Base-by-base conservation (phyloP, 2,888 invertebrate genomes). In the Cylloceria caligata region DNA sequence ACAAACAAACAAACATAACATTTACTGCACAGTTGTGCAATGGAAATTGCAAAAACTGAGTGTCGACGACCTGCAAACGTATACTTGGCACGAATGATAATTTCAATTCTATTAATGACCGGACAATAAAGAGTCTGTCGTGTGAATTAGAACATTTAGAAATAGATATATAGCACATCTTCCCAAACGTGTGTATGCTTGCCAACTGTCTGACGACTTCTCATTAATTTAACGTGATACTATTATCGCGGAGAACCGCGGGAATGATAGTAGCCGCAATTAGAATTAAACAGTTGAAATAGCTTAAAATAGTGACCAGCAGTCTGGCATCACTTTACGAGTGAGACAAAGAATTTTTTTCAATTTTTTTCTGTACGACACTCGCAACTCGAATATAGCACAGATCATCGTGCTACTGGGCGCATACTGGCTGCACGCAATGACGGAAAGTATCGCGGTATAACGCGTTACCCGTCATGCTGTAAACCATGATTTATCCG, bases 401-500 rank as follows among this genome's bases (percentile, higher is more conserved):
- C 30, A 16, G 27, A 65, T 39, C 39, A 45, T 16, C 21, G 42
- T 42, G 30, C 65, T 39, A 49, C 72, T 55, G 52, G 19, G 21
- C 57, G 16, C 55, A 13, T n/a, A n/a, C 16, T n/a, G 62, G 9
- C 24, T n/a, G 6, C 34, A 11, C n/a, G 73, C 47, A 78, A 73
- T 72, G 73, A 78, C 73, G 68, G 47, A 68, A 74, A 81, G 68
- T 78, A 68, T 47, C 45, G 67, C 52, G 39, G 62, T 67, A 68
- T 60, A 55, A 67, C 77, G 76, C 65, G 62, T 72, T 80, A 84
- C 55, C 72, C 80, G 67, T 76, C 84, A 84, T 81, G 84, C 86
- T 84, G 86, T 90, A 89, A 90, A 90, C 88, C 89, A 84, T 90
- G 90, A 91, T 91, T 90, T 91, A 91, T 90, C 87, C 86, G 83